Conservation (phyloP, 2,888 invertebrate genomes). For the Xanthorhoe spadicearia region DNA sequence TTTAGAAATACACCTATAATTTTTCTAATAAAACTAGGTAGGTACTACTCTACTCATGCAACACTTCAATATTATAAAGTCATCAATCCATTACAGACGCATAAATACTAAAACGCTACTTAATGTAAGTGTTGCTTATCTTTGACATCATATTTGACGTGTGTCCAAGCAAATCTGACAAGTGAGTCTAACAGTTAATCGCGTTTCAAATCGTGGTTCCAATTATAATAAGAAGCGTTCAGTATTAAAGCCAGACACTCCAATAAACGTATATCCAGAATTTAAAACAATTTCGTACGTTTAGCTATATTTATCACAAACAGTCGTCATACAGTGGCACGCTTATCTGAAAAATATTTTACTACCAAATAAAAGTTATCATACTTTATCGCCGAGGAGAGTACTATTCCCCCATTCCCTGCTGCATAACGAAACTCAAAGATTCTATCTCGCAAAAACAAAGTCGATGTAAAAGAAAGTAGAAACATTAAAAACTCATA, state of each 20-base stretch:
- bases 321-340: background rate
- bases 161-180: too few relatives aligned
- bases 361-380: constrained; percentile 14
- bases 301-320: background rate
- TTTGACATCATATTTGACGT: too few relatives aligned
- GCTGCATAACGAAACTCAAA: constrained; percentile 18
- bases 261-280: background rate
- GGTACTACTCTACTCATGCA: too few relatives aligned
- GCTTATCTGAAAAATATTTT: constrained; percentile 1
- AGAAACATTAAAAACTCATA: constrained; percentile 47
- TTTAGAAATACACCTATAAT: too few relatives aligned
- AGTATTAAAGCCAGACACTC: too few relatives aligned
- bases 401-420: constrained; percentile 24
- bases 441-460: constrained; percentile 38
- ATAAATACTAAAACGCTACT: too few relatives aligned
- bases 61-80: background rate
- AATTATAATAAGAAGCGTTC: too few relatives aligned
- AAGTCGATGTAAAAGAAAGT: constrained; percentile 43
- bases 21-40: too few relatives aligned
- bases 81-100: background rate
- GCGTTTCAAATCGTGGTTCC: too few relatives aligned
- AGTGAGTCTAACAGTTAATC: too few relatives aligned
- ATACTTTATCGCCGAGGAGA: constrained; percentile 23
- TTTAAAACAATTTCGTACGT: background rate
- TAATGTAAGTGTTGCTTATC: too few relatives aligned